Conservation (phyloP, 2,888 invertebrate genomes). For the Subacronicta megacephala region DNA sequence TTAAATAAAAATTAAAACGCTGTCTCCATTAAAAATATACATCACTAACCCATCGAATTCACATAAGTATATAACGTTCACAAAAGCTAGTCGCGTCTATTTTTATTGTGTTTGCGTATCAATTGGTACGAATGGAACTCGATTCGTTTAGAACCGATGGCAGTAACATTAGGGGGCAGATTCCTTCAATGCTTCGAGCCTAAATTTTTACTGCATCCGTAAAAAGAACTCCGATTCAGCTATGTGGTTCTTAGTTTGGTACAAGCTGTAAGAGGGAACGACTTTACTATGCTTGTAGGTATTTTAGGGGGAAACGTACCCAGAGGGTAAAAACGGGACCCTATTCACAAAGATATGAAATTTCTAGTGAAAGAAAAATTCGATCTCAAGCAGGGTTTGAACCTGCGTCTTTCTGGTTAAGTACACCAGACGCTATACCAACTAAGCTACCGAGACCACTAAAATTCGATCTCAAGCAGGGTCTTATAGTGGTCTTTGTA, state of each 20-base stretch:
- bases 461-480: no score
- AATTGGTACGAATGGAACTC: constrained; percentile 74
- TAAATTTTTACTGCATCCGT: constrained; percentile 88
- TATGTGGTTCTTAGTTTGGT: constrained; percentile 70
- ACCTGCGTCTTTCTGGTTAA: no score
- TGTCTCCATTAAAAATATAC: no score
- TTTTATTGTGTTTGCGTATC: constrained; percentile 76
- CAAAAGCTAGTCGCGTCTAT: constrained; percentile 49
- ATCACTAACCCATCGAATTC: not conserved
- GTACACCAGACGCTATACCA: no score
- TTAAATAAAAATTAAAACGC: no score
- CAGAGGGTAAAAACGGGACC: no score
- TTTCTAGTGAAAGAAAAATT: no score
- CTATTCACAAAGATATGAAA: no score
- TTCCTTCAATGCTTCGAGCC: constrained; percentile 82
- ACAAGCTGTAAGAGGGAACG: constrained; percentile 39
- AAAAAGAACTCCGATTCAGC: constrained; percentile 88
- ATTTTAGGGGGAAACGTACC: no score
- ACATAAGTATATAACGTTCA: constrained; percentile 40
- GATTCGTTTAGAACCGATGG: constrained; percentile 73
- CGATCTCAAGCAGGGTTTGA: no score
- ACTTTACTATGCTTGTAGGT: not conserved
- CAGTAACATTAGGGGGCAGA: constrained; percentile 83
- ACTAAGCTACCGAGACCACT: no score
- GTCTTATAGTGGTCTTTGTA: no score